Percentiles rank a stretch among this genome's conserved stretches.
phyloP scores from a whole-genome alignment of 2,797 vertebrate species.

The Oreochromis grahami region DNA sequence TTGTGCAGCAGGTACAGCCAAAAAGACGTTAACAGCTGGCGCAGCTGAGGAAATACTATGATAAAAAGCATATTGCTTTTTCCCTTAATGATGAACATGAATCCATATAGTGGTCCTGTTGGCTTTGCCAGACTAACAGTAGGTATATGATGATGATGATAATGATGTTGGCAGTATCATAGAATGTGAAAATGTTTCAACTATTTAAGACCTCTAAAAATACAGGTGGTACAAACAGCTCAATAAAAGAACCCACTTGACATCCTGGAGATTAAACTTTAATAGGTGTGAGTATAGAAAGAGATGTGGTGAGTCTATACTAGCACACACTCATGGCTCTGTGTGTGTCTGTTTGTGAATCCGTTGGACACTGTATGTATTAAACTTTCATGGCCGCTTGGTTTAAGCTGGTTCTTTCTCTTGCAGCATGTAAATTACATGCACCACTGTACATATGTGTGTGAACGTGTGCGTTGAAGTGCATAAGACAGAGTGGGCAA shows the following conservation, averaged over 20 bases:
- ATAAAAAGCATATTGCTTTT: not conserved
- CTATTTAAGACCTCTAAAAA: conserved; percentile 55
- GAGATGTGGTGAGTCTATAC: not conserved
- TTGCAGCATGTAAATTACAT: conserved; percentile 44
- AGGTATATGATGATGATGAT: not conserved
- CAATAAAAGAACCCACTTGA: conserved; percentile 47
- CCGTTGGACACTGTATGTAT: conserved; percentile 33
- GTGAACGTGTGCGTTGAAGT: conserved; percentile 31
- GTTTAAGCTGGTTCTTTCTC: conserved; percentile 41
- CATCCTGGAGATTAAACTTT: conserved; percentile 59
- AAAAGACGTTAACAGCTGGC: not conserved
- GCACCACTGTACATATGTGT: not conserved
- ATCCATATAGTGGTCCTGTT: not conserved
- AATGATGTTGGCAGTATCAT: not conserved
- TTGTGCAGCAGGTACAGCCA: not conserved
- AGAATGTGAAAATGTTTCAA: conserved; percentile 27
- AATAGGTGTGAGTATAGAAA: conserved; percentile 36
- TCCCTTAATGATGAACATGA: not conserved
- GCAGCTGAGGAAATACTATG: not conserved
- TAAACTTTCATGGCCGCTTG: conserved; percentile 62
- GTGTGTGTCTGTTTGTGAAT: conserved; percentile 28
- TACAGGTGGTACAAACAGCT: conserved; percentile 48
- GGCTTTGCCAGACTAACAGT: not conserved
- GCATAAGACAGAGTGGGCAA: conserved; percentile 2
- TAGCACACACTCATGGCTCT: not conserved